phyloP scores from a whole-genome alignment of 2,113 vertebrate species.

The Vimba vimba region DNA sequence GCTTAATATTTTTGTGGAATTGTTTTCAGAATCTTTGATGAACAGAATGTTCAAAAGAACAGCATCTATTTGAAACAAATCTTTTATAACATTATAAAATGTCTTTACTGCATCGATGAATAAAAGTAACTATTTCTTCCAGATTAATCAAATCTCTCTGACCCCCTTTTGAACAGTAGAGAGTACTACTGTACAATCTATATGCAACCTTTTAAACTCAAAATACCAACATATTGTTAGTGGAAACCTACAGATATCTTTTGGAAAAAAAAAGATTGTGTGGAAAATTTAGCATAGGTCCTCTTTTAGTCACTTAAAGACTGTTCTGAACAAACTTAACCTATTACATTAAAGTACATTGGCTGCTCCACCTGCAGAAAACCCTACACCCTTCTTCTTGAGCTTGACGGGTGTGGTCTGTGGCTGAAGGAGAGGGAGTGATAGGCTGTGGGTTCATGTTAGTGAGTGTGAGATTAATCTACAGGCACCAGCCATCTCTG shows the following conservation, averaged over 20 bases:
- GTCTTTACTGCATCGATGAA: neutral
- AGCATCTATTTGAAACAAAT: too few species aligned
- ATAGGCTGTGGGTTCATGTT: constrained; percentile 58
- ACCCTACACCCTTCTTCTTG: neutral
- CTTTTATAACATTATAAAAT: neutral
- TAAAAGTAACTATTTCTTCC: neutral
- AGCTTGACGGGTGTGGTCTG: constrained; percentile 50
- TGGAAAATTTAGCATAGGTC: neutral
- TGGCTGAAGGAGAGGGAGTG: constrained; percentile 56
- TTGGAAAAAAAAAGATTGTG: neutral
- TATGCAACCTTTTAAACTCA: too few species aligned
- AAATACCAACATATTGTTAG: neutral
- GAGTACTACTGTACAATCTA: neutral
- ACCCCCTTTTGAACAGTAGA: neutral
- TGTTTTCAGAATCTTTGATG: neutral
- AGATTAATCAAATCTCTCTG: neutral
- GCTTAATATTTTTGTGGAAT: neutral
- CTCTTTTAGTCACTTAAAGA: neutral
- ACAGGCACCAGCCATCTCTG: constrained; percentile 50
- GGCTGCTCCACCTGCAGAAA: constrained; percentile 38
- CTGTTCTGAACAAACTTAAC: neutral
- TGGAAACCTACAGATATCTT: neutral
- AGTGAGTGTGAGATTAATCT: constrained; percentile 50
- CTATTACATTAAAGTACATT: neutral
- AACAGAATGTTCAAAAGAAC: neutral